Percentiles rank a stretch among this genome's conserved stretches.
Conservation (phyloP, 2,113 vertebrate species). For the Plectropomus leopardus region DNA sequence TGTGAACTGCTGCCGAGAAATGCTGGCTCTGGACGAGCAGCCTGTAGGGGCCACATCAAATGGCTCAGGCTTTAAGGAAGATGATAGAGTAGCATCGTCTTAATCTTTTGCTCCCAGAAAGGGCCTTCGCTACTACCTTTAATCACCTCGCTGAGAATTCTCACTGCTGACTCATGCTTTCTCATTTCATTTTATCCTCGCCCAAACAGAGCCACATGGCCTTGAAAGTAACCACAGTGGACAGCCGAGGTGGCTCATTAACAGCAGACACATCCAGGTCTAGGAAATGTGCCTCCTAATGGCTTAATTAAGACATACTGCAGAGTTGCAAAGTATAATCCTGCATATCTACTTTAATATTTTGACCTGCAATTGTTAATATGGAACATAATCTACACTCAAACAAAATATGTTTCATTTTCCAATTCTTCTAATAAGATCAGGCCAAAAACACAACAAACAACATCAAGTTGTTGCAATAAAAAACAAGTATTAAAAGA, state of each 20-base stretch:
- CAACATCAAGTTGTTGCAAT: not conserved
- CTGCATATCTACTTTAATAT: slow-evolving; percentile 8
- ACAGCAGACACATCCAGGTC: slow-evolving; percentile 53
- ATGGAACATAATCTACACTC: not conserved
- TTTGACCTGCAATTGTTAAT: slow-evolving; percentile 12
- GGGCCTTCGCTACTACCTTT: slow-evolving; percentile 67
- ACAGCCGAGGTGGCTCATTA: slow-evolving; percentile 72
- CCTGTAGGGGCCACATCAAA: slow-evolving; percentile 73
- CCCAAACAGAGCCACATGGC: slow-evolving; percentile 62
- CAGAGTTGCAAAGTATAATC: slow-evolving; percentile 15
- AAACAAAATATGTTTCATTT: not conserved
- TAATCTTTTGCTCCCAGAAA: slow-evolving; percentile 79
- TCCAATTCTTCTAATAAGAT: not conserved
- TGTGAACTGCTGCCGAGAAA: slow-evolving; percentile 60
- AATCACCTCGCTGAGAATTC: slow-evolving; percentile 77
- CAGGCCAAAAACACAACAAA: not conserved
- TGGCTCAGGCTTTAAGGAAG: slow-evolving; percentile 71
- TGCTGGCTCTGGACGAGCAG: slow-evolving; percentile 47
- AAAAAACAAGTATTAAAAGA: not conserved
- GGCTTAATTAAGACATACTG: slow-evolving; percentile 60
- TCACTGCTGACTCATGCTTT: slow-evolving; percentile 69
- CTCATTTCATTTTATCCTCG: slow-evolving; percentile 61
- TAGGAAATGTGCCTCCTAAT: slow-evolving; percentile 57
- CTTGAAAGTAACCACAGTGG: slow-evolving; percentile 70
- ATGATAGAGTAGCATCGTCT: slow-evolving; percentile 73